Conservation (phyloP, 92 coral and sea anemone genomes). For the Muricea muricata region DNA sequence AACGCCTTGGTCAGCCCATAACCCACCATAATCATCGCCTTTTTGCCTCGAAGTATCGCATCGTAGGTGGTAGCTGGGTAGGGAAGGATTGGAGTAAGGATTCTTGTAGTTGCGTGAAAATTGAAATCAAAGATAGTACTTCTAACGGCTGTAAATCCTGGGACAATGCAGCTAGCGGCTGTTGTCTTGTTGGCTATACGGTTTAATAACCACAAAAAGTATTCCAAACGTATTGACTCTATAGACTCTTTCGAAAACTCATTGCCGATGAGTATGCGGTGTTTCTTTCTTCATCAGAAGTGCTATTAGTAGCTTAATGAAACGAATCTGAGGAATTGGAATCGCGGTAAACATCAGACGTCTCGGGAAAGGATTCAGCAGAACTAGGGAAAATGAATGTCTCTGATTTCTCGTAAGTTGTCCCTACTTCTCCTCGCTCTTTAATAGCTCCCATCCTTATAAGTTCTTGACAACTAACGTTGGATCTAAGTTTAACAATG, state of each 20-base stretch:
- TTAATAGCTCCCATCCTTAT: not conserved
- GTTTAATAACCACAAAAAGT: not conserved
- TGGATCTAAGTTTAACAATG: not conserved
- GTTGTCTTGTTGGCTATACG: not conserved
- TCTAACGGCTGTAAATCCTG: slow-evolving; percentile 5
- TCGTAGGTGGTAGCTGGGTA: not conserved
- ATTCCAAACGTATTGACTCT: not conserved
- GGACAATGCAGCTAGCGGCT: not conserved
- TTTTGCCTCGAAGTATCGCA: not conserved
- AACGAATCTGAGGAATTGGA: not conserved
- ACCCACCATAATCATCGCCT: not conserved
- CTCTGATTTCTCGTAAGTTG: not conserved
- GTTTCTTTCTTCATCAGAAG: too few species aligned
- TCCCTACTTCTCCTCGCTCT: not conserved
- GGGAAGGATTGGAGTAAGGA: not conserved
- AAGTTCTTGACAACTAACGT: not conserved
- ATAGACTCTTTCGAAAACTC: too few species aligned
- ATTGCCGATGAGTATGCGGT: too few species aligned
- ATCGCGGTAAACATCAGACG: too few species aligned
- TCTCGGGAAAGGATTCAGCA: too few species aligned
- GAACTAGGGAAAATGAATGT: not conserved
- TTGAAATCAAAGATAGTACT: not conserved
- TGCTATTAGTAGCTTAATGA: not conserved
- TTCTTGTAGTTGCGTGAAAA: not conserved
- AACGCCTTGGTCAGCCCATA: slow-evolving; percentile 1